phyloP scores from a whole-genome alignment of 2,113 vertebrate species.

The Alligator sinensis region DNA sequence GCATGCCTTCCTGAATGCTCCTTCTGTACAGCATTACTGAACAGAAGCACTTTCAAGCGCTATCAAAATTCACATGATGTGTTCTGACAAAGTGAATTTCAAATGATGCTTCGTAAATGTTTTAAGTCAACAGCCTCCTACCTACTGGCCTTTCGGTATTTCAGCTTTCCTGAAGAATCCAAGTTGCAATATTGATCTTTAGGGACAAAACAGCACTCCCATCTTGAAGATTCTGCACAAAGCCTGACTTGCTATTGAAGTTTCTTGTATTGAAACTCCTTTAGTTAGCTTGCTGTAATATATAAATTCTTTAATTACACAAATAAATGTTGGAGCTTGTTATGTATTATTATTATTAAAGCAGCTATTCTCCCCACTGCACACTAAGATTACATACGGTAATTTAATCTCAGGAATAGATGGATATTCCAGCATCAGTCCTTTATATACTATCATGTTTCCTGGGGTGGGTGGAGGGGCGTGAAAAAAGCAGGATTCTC shows the following conservation, averaged over 20 bases:
- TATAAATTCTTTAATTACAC: neutral
- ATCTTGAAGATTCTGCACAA: neutral
- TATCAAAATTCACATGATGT: neutral
- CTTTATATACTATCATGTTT: neutral
- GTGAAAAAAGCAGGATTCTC: neutral
- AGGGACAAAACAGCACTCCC: neutral
- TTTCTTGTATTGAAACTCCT: neutral
- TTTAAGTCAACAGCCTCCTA: neutral
- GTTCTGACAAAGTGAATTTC: neutral
- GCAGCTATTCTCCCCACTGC: neutral
- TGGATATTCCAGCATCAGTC: neutral
- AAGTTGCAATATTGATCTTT: neutral
- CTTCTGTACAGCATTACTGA: neutral
- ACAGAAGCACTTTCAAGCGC: neutral
- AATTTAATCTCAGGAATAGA: neutral
- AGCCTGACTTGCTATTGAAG: neutral
- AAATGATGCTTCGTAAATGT: neutral
- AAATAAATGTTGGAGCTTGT: neutral
- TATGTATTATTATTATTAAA: neutral
- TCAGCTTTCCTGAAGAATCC: neutral
- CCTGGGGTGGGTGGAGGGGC: too few species aligned
- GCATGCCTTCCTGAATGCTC: neutral
- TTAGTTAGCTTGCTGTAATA: neutral
- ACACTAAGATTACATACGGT: neutral
- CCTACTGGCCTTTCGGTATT: neutral